Evolutionary conservation across 2,113 vertebrate species (phyloP).

Genomic region (Equus quagga): DNA sequence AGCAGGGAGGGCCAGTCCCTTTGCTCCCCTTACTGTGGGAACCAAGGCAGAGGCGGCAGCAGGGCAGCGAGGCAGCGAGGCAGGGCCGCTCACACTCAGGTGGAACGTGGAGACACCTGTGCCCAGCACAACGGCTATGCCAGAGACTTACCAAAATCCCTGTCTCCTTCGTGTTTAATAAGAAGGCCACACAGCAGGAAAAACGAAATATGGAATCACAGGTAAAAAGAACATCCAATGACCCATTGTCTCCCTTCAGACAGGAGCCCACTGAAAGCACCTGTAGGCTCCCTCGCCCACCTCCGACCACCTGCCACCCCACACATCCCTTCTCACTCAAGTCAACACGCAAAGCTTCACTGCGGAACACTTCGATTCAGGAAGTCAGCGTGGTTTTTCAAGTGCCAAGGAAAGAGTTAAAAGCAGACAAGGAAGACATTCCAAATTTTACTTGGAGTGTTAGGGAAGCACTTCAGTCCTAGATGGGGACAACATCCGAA

Average conservation of each 20-base stretch:
- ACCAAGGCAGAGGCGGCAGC: neutral
- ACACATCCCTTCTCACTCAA: too few species aligned
- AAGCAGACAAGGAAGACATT: neutral
- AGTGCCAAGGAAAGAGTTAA: neutral
- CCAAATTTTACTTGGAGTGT: neutral
- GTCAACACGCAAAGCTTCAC: neutral
- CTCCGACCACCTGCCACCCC: too few species aligned
- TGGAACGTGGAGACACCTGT: neutral
- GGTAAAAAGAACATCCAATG: fast-evolving
- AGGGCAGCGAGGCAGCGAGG: neutral
- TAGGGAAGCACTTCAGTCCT: neutral
- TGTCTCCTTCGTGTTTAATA: neutral
- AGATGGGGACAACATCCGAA: neutral
- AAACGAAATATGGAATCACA: neutral
- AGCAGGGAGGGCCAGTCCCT: neutral
- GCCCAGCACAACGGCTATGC: neutral
- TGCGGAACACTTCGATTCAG: neutral
- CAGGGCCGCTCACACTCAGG: neutral
- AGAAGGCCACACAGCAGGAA: neutral
- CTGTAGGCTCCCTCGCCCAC: neutral
- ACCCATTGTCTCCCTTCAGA: neutral
- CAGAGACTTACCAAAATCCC: neutral
- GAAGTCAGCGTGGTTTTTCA: neutral
- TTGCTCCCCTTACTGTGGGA: too few species aligned
- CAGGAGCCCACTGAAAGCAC: neutral